Base-by-base conservation (phyloP, 2,113 vertebrate genomes). In the Percopsis transmontana region DNA sequence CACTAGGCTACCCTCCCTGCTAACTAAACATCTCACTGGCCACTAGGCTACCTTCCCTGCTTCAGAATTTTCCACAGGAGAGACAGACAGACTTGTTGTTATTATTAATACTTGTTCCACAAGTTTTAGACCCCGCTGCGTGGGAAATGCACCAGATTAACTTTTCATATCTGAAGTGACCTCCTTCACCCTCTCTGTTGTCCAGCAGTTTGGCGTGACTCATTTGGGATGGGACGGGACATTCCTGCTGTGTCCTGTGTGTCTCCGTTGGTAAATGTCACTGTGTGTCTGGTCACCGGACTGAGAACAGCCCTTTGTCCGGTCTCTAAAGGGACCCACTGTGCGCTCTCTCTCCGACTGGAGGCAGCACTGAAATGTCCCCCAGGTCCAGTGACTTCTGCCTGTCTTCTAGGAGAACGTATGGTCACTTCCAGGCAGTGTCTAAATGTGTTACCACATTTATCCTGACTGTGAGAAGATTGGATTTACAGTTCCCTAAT, bases 261-360 rank as follows among this genome's bases (percentile, higher is more conserved):
- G 23, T 19, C 76, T 62, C 72, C 42, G 81, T 79, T 80, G 48
- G 77, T 86, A 87, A 90, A 90, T 90, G 85, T 85, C 88, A 86
- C 75, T 51, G 75, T 11, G 48, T 12, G 44, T 81, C 80, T 53
- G 73, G 33, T 73, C 76, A 72, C 74, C 66, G 39, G 40, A 59
- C 83, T 85, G 65, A 89, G 87, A 66, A 74, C 70, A 9, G 55
- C 55, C 67, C 87, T 87, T 88, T 90, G 89, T 90, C 55, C 53
- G 38, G 19, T 56, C 39, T 0, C 60, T 81, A 71, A 83, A 79
- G 77, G 62, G 77, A 54, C 6, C 6, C 82, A 70, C 70, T 84
- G 84, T 81, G 56, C 16, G 27, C 76, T 47, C 41, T 61, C 41
- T 47, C 2, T 19, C 40, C 15, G 58, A 42, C n/a, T 59, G 59